Evolutionary conservation across 1,140 invertebrate species (phyloP).

Genomic region (Leptoteleia sp.): DNA sequence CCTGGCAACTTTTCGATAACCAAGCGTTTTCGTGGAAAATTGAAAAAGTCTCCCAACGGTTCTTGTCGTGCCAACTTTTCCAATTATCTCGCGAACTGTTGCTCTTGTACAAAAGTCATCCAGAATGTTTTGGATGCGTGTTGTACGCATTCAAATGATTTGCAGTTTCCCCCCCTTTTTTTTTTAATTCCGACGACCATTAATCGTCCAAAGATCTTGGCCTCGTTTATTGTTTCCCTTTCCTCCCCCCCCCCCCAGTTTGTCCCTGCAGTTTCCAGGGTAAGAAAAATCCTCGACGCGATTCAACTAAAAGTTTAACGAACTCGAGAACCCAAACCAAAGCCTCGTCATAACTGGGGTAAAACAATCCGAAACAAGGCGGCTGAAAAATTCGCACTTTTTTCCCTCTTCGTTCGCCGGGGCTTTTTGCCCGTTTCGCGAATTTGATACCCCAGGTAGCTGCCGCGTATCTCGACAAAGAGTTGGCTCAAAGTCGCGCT

Average conservation of each 20-base stretch:
- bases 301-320: no score
- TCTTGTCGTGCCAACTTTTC: slow-evolving; percentile 64
- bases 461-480: slow-evolving; percentile 3
- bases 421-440: no score
- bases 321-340: no score
- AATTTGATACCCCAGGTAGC: slow-evolving; percentile 20
- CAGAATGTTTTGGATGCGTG: slow-evolving; percentile 54
- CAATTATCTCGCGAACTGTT: slow-evolving; percentile 67
- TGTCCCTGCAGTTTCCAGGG: no score
- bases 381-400: background rate
- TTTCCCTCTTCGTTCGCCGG: no score
- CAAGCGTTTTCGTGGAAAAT: slow-evolving; percentile 61
- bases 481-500: slow-evolving; percentile 5
- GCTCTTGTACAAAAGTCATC: slow-evolving; percentile 49
- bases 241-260: no score
- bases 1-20: slow-evolving; percentile 64
- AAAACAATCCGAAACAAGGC: background rate
- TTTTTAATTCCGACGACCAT: no score
- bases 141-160: slow-evolving; percentile 31
- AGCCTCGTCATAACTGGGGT: background rate
- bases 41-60: slow-evolving; percentile 59
- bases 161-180: no score
- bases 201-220: background rate
- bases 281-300: no score
- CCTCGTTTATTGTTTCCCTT: no score